Conservation (phyloP, 1,140 invertebrate genomes). For the Ips typographus region DNA sequence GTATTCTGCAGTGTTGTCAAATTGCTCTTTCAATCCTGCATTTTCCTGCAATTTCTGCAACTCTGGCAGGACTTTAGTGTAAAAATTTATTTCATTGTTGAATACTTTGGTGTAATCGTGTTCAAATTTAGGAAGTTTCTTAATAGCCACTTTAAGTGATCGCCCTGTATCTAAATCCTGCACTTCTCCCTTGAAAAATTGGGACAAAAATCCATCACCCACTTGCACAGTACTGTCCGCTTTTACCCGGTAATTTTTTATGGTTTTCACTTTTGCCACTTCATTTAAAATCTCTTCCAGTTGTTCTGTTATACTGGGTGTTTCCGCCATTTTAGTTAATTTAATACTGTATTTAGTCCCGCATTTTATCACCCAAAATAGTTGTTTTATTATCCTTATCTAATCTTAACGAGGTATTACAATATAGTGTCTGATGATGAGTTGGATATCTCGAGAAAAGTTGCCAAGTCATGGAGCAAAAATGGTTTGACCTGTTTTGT, state of each 20-base stretch:
- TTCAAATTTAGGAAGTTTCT: neutral
- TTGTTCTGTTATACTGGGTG: neutral
- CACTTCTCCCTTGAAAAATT: slow-evolving; percentile 10
- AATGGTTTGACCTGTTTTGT: too few relatives aligned
- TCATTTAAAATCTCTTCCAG: neutral
- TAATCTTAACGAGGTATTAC: too few relatives aligned
- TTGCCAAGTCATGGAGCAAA: too few relatives aligned
- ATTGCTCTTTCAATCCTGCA: neutral
- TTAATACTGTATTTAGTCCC: too few relatives aligned
- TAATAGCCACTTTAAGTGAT: slow-evolving; percentile 4
- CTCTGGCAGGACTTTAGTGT: slow-evolving; percentile 1
- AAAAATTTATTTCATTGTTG: slow-evolving; percentile 4
- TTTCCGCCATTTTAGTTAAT: too few relatives aligned
- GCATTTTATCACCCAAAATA: too few relatives aligned
- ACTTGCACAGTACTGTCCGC: neutral
- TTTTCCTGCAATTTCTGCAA: neutral
- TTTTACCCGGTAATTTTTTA: slow-evolving; percentile 3
- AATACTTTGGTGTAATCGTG: neutral
- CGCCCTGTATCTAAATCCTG: slow-evolving; percentile 2
- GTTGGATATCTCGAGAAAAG: too few relatives aligned
- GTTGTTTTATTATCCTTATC: too few relatives aligned
- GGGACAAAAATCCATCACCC: slow-evolving; percentile 12
- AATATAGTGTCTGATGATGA: too few relatives aligned
- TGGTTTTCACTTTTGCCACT: slow-evolving; percentile 10
- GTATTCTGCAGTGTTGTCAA: slow-evolving; percentile 9